Evolutionary conservation across 2,888 invertebrate genomes (phyloP), one percentile per base, ranked within the genome.

Genomic region (Gerris lacustris): DNA sequence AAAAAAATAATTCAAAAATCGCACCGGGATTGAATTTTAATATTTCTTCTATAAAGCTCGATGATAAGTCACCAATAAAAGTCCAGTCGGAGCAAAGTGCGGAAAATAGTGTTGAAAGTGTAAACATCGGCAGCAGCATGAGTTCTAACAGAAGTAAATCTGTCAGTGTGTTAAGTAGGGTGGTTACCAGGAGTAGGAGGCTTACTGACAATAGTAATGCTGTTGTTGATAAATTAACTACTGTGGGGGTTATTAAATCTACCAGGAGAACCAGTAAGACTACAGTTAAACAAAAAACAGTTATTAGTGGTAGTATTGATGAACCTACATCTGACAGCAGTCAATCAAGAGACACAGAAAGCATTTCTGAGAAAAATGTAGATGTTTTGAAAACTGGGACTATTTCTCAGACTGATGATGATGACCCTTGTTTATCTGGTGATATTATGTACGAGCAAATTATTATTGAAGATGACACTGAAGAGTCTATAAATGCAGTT

Each of bases 391-490:
- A 31, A 31, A 31, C 31, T 31, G 55, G 55, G 9, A 55, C 9
- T 11, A 15, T 55, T 9, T 15, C 9, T 9, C 55, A 55, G 15
- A 11, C 55, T 55, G 55, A 55, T 2, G 55, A 55, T 55, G 64
- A 64, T n/a, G 64, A 71, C 67, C 68, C 71, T 44, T 71, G 71
- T 44, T 45, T 71, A 6, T 45, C 62, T 63, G 71, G 69, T 17
- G 67, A 69, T 45, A 45, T 71, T 6, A 68, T 68, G 45, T 67
- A 69, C 43, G 71, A 71, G 67, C 66, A 69, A 45, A 68, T 71
- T 66, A 75, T 77, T 45, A 76, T 55, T 67, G 70, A 69, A 64
- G 64, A n/a, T n/a, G 64, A n/a, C 17, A 17, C 9, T 9, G 55
- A 55, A 55, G 55, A 55, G 15, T 55, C 55, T 55, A 31, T 31